Evolutionary conservation across 2,797 vertebrate species (phyloP), one percentile per base, ranked within the genome.

Genomic region (Oophaga sylvatica): DNA sequence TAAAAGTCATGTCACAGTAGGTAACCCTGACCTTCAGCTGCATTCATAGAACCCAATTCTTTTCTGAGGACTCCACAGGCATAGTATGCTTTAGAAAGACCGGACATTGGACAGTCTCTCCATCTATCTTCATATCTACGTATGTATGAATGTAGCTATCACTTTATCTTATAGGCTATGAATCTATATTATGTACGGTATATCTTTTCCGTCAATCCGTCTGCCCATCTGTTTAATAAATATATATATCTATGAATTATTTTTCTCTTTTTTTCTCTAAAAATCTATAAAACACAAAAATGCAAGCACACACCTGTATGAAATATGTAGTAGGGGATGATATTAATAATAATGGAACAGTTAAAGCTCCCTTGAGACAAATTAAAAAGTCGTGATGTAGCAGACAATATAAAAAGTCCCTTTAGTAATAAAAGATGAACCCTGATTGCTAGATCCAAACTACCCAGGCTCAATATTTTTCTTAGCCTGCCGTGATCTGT

Each of bases 1-100:
- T 95, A 95, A 96, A 96, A 96, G 96, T 96, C 95, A 94, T 93
- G 93, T 93, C 94, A 89, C 94, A 94, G 94, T 92, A 93, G 93
- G 94, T 94, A 95, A 94, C 94, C 92, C 94, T 95, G 95, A 96
- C 95, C 94, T 94, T 94, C 94, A 90, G 91, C 88, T 89, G 91
- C 53, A 90, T 92, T 89, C 59, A 77, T 85, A 89, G 89, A 88
- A 81, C 93, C 92, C 88, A 26, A 80, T 87, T 87, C 9, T 90
- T 89, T 90, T 90, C 93, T 86, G 22, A 92, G 93, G 94, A 93
- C 90, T 89, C 88, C 22, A 60, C 87, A 84, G 91, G 88, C 90
- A 91, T 62, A 92, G 93, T 87, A 87, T 81, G 89, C 89, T 93
- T n/a, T 17, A 78, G 59, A 63, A 65, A 77, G n/a, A 53, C 20